Conservation (phyloP, 1,140 invertebrate species). For the Agrypnia vestita region DNA sequence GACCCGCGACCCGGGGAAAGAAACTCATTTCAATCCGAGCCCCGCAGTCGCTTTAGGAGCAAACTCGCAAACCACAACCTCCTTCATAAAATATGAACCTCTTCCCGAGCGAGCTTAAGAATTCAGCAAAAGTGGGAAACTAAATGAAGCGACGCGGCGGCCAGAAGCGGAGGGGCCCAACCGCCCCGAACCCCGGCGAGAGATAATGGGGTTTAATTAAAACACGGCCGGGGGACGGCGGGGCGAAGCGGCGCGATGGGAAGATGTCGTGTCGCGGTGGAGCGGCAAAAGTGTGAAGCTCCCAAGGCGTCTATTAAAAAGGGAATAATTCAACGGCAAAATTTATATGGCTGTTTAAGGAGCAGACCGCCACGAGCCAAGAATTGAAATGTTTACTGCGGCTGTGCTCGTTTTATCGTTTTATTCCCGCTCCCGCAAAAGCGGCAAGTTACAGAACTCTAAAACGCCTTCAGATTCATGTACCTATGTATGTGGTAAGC, state of each 20-base stretch:
- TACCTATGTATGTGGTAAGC: too few species aligned
- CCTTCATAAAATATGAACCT: slow-evolving; percentile 61
- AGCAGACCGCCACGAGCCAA: slow-evolving; percentile 6
- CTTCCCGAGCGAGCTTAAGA: slow-evolving; percentile 54
- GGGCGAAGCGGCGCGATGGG: background rate
- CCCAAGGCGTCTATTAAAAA: slow-evolving; percentile 38
- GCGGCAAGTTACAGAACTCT: background rate
- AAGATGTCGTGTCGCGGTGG: slow-evolving; percentile 25
- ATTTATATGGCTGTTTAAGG: slow-evolving; percentile 36
- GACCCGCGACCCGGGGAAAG: slow-evolving; percentile 21
- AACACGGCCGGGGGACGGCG: slow-evolving; percentile 10
- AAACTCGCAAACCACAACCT: slow-evolving; percentile 53
- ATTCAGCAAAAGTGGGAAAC: slow-evolving; percentile 61
- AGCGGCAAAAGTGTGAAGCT: slow-evolving; percentile 17
- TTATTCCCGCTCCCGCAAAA: background rate
- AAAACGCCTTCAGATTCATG: background rate
- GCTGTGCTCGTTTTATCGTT: slow-evolving; percentile 15
- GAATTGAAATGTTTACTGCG: slow-evolving; percentile 43
- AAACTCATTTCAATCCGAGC: slow-evolving; percentile 56
- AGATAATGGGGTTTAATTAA: slow-evolving; percentile 50
- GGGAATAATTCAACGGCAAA: slow-evolving; percentile 45
- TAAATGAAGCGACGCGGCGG: slow-evolving; percentile 56
- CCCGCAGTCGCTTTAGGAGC: slow-evolving; percentile 44
- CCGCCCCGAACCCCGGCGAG: slow-evolving; percentile 40
- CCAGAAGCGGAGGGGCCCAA: slow-evolving; percentile 34